Percentiles rank a stretch among this genome's conserved stretches.
Conservation (phyloP, 2,797 vertebrate genomes). For the Tapirus indicus region DNA sequence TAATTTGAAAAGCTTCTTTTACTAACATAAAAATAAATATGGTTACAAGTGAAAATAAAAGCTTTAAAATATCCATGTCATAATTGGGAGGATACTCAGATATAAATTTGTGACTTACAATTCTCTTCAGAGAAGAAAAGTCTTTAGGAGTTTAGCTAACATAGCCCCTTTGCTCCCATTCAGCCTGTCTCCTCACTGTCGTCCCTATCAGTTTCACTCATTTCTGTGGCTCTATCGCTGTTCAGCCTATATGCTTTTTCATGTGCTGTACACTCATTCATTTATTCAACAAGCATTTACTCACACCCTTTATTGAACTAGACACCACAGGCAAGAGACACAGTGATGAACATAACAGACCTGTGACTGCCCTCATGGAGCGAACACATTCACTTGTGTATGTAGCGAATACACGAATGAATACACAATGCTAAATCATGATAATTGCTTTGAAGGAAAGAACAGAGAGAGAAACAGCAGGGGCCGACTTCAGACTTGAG, state of each 20-base stretch:
- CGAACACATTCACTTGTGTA: neutral
- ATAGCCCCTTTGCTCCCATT: neutral
- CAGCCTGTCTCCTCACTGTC: neutral
- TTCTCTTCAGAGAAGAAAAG: neutral
- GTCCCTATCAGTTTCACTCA: neutral
- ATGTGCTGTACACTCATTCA: neutral
- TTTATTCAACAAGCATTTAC: neutral
- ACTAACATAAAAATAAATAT: constrained; percentile 50
- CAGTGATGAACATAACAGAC: neutral
- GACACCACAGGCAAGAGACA: neutral
- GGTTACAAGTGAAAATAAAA: constrained; percentile 25
- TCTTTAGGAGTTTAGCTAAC: neutral
- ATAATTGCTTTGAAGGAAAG: neutral
- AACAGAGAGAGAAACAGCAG: neutral
- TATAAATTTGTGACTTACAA: neutral
- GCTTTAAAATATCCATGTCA: neutral
- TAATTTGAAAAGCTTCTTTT: constrained; percentile 61
- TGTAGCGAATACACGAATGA: neutral
- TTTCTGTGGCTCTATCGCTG: neutral
- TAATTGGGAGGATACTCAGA: neutral
- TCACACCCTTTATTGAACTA: neutral
- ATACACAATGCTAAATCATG: neutral
- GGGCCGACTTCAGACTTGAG: neutral
- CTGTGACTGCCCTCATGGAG: neutral
- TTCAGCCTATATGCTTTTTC: neutral